phyloP scores from a whole-genome alignment of 2,113 vertebrate species.

The Tupaia tana region DNA sequence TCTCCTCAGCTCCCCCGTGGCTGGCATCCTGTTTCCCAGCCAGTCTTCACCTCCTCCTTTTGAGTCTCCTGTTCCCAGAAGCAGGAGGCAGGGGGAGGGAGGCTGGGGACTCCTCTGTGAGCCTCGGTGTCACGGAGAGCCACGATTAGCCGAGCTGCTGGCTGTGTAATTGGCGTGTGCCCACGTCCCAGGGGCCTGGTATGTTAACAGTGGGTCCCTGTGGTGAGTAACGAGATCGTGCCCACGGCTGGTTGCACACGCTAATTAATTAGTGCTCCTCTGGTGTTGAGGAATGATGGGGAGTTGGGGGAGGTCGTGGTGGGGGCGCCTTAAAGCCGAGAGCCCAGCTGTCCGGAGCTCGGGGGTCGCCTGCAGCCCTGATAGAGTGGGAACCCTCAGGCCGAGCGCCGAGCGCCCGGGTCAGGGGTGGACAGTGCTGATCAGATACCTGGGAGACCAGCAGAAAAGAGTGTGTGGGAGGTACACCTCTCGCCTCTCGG shows the following conservation, averaged over 20 bases:
- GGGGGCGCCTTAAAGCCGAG: constrained; percentile 45
- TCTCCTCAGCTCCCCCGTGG: background rate
- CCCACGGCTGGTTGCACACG: constrained; percentile 79
- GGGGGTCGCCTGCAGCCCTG: background rate
- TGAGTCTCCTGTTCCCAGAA: background rate
- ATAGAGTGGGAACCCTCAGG: background rate
- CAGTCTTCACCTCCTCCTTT: background rate
- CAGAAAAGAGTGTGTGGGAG: background rate
- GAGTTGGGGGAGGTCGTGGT: constrained; percentile 17
- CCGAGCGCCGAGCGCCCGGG: background rate
- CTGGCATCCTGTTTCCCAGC: background rate
- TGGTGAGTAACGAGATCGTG: constrained; percentile 76
- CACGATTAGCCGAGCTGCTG: constrained; percentile 80
- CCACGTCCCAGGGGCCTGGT: constrained; percentile 72
- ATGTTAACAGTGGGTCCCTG: constrained; percentile 79
- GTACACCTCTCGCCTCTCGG: too few relatives aligned
- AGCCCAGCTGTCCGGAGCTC: constrained; percentile 32
- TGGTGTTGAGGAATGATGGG: constrained; percentile 60
- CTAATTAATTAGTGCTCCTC: constrained; percentile 82
- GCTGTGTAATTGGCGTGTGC: constrained; percentile 81
- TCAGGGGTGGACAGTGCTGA: background rate
- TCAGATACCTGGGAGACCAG: background rate
- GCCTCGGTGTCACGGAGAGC: constrained; percentile 66
- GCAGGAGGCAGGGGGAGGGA: background rate
- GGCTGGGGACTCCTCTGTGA: constrained; percentile 60